Base-by-base conservation (phyloP, 2,797 vertebrate species). In the Sphenopsis melanotis region DNA sequence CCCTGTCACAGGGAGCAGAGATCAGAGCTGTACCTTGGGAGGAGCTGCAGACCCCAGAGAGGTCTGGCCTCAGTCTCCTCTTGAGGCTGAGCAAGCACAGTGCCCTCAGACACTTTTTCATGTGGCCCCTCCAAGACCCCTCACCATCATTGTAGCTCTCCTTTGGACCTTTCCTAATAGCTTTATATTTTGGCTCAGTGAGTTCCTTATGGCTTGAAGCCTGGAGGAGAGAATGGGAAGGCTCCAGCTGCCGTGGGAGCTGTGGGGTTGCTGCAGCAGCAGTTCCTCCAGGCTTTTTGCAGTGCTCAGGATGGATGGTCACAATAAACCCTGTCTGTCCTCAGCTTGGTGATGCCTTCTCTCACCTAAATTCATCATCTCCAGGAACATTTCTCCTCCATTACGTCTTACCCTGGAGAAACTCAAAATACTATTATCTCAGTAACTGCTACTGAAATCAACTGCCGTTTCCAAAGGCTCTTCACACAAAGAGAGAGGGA, bases 171-270 rank as follows among this genome's bases (percentile, higher is more conserved):
- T 70, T 63, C 21, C n/a, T 50, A 13, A 8, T 5, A 47, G 13
- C 9, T 56, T 37, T 70, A 2, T 63, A 3, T 56, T 63, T 89
- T 76, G 56, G 2, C 34, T 66, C 2, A 2, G 12, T n/a, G 79
- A 41, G 12, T 44, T 91, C 41, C 49, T 42, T 64, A 6, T 37
- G 66, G 16, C 34, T 32, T 49, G 17, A 60, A 29, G 34, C 34
- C 36, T 74, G 4, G 0, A 83, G 59, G 34, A 47, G 21, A 0
- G 0, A 55, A 52, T 29, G 10, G 9, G 27, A 36, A n/a, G 52
- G 26, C 27, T 81, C 19, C 77, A 72, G 34, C 39, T 91, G 82
- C 52, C 0, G 0, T 18, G 11, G 46, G 37, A 64, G 20, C 42
- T 64, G n/a, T 32, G 41, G 57, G 26, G 27, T 46, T 55, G 29